These are phyloP conservation scores for Lacerta agilis DNA, from an alignment of 2,797 vertebrate species.

Conservation along the genomic window DNA sequence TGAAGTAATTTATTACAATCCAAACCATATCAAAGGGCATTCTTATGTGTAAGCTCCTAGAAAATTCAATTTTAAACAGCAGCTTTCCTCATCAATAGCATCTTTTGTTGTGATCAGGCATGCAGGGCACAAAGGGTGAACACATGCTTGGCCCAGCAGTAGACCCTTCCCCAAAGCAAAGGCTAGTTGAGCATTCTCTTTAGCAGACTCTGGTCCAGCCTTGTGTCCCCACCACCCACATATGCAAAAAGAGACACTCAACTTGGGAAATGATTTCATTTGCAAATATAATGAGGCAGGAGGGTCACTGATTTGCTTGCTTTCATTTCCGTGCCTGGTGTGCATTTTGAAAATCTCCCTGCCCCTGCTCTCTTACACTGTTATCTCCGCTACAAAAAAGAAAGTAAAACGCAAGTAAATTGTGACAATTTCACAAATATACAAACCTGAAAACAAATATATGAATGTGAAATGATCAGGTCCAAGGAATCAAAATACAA, in stretches of 20 bases:
- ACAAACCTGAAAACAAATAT: background rate
- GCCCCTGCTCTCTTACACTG: background rate
- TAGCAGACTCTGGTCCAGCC: background rate
- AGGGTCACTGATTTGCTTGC: background rate
- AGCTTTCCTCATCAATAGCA: background rate
- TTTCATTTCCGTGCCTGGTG: constrained; percentile 3
- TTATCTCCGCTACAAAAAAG: background rate
- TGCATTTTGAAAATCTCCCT: background rate
- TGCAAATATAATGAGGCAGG: background rate
- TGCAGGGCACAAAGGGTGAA: background rate
- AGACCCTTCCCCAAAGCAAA: background rate
- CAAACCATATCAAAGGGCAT: constrained; percentile 39
- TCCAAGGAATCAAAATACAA: background rate
- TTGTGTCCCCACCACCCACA: background rate
- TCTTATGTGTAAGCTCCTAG: constrained; percentile 42
- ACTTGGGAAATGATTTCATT: background rate
- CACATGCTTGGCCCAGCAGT: background rate
- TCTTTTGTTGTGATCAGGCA: background rate
- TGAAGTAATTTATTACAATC: constrained; percentile 41
- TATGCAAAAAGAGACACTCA: background rate
- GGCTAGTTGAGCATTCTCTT: background rate
- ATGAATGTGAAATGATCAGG: background rate
- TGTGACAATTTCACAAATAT: background rate
- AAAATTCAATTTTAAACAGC: constrained; percentile 20
- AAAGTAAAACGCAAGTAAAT: background rate